Base-by-base conservation (phyloP, 2,797 vertebrate species). In the Limosa lapponica region DNA sequence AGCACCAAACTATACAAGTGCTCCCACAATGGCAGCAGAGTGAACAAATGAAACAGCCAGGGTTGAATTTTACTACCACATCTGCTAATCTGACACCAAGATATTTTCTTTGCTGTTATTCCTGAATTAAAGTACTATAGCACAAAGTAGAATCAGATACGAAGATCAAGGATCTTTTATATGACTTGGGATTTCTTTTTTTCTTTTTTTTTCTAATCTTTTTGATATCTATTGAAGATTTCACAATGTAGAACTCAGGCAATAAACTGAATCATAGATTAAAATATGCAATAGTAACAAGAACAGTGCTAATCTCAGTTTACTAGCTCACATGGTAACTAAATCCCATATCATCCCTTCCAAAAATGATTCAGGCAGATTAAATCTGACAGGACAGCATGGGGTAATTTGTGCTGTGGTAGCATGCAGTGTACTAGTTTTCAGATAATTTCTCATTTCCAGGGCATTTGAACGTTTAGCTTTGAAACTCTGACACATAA, bases 381-480 rank as follows among this genome's bases (percentile, higher is more conserved):
- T 88, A 97, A 96, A 98, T 97, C 95, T 95, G 96, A 96, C 95
- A 95, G 95, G 84, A 82, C 94, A 96, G 90, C 89, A 95, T 82
- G 94, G 97, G 96, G 82, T 93, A 95, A 96, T 94, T 96, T 97
- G 95, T 96, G 87, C 93, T 82, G 59, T 83, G 78, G 93, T 89
- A 87, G 74, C 92, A 92, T 59, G 74, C 88, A 91, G 85, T 79
- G 77, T 61, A 93, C 95, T 95, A 90, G 82, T 85, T 95, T 92
- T 94, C 94, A 96, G 95, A 96, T 87, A 96, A 93, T 94, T 95
- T 97, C 97, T 96, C 83, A 96, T 97, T 97, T 97, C 83, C 77
- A 75, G 57, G 59, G 86, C 67, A 95, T 96, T 93, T 95, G 95
- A 97, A 92, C 69, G 74, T 75, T 91, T 95, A 70, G 64, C 81